Evolutionary conservation across 1,140 invertebrate species (phyloP), one percentile per base, ranked within the genome.

Genomic region (Sycobia sp.): DNA sequence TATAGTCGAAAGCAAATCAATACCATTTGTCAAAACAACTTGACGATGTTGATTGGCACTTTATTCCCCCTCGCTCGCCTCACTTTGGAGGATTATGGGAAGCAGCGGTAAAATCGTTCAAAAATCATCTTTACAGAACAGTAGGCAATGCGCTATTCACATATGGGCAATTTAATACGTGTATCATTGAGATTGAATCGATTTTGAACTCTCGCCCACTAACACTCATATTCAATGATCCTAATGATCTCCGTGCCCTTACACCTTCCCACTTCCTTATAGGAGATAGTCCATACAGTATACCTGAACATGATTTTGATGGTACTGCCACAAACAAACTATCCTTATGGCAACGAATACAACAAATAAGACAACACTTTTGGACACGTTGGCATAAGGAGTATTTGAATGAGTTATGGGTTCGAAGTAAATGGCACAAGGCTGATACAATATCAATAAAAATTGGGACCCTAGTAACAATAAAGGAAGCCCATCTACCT

Each of bases 331-430:
- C 5, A 9, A 41, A 41, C 16, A 22, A 44, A 13, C 16, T 59
- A 7, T 59, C 57, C 49, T 29, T 9, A 10, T 59, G 57, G 44
- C 29, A 49, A 18, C 43, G 36, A 22, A 22, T 59, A 11, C 43
- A 49, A 32, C 46, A 59, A 18, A 13, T 29, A 47, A n/a, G n/a
- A n/a, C n/a, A n/a, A n/a, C n/a, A n/a, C n/a, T n/a, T n/a, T n/a
- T n/a, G n/a, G n/a, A n/a, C n/a, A n/a, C n/a, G n/a, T n/a, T n/a
- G n/a, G n/a, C n/a, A n/a, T n/a, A n/a, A n/a, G n/a, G n/a, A n/a
- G n/a, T n/a, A n/a, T n/a, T n/a, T n/a, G n/a, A n/a, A n/a, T n/a
- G n/a, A n/a, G n/a, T n/a, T n/a, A n/a, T n/a, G 29, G 29, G 16
- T 25, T 7, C 44, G 43, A 23, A 29, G n/a, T 27, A 47, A 46